phyloP scores from a whole-genome alignment of 2,797 vertebrate species.

The Xenentodon cancila region DNA sequence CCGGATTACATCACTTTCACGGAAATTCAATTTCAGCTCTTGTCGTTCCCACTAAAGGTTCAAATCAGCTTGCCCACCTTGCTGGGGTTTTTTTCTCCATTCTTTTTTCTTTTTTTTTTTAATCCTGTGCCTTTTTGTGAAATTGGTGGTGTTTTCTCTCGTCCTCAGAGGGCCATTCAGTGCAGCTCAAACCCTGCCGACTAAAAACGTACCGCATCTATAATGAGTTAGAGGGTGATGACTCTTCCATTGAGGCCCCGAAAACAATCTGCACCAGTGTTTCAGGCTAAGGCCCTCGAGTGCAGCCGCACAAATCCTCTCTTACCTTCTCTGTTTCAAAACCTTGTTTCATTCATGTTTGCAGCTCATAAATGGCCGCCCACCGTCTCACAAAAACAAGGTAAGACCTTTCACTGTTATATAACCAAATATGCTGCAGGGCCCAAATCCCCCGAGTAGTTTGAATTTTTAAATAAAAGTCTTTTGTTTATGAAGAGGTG shows the following conservation, averaged over 20 bases:
- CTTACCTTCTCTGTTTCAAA: conserved; percentile 68
- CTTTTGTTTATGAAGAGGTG: conserved; percentile 36
- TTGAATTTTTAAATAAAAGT: conserved; percentile 16
- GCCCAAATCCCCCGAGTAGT: conserved; percentile 22
- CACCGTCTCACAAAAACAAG: conserved; percentile 65
- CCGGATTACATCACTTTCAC: conserved; percentile 75
- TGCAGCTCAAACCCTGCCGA: conserved; percentile 25
- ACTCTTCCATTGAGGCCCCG: conserved; percentile 46
- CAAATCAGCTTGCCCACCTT: conserved; percentile 33
- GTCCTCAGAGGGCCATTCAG: conserved; percentile 37
- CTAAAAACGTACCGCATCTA: conserved; percentile 40
- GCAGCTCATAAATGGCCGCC: conserved; percentile 75
- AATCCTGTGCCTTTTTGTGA: conserved; percentile 56
- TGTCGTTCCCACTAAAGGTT: conserved; percentile 46
- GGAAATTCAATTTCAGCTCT: conserved; percentile 75
- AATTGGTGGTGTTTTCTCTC: conserved; percentile 30
- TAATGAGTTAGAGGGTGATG: conserved; percentile 62
- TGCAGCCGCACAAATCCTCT: conserved; percentile 65
- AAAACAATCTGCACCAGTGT: conserved; percentile 64
- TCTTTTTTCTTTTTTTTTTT: conserved; percentile 25
- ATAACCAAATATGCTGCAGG: conserved; percentile 19
- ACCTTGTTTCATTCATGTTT: conserved; percentile 73
- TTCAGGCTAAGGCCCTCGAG: conserved; percentile 34
- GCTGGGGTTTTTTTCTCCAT: conserved; percentile 16
- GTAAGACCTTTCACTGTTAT: conserved; percentile 41